Conservation (phyloP, 2,888 invertebrate species). For the Ectemnius cavifrons region DNA sequence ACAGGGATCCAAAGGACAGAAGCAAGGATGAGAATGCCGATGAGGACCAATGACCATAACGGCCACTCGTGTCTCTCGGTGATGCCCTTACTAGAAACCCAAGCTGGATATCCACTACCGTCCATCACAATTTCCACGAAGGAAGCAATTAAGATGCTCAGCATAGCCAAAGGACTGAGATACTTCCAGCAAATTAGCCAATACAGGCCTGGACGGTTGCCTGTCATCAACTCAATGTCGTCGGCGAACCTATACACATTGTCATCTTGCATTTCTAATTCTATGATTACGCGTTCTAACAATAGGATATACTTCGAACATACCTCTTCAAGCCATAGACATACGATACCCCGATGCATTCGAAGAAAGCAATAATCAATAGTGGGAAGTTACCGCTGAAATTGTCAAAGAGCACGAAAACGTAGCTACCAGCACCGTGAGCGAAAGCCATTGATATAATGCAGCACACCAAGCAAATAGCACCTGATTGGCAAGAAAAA, state of each 20-base stretch:
- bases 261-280: background rate
- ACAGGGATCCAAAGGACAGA: constrained; percentile 94
- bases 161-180: constrained; percentile 92
- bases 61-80: constrained; percentile 92
- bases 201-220: constrained; percentile 90
- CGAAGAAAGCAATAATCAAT: constrained; percentile 94
- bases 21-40: constrained; percentile 85
- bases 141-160: constrained; percentile 90
- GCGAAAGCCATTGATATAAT: constrained; percentile 93
- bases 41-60: constrained; percentile 88
- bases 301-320: constrained; percentile 45
- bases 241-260: constrained; percentile 88
- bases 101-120: constrained; percentile 92
- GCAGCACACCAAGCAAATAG: constrained; percentile 89
- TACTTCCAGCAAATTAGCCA: constrained; percentile 98
- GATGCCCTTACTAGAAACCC: constrained; percentile 86
- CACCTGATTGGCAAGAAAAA: constrained; percentile 73
- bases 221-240: constrained; percentile 97
- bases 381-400: constrained; percentile 96
- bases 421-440: constrained; percentile 95
- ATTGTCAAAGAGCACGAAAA: constrained; percentile 95
- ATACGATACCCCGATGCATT: constrained; percentile 95
- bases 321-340: constrained; percentile 95
- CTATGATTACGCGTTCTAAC: too few relatives aligned
- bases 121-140: constrained; percentile 88